Evolutionary conservation across 2,797 vertebrate genomes (phyloP).

Genomic region (Hylomyscus alleni): DNA sequence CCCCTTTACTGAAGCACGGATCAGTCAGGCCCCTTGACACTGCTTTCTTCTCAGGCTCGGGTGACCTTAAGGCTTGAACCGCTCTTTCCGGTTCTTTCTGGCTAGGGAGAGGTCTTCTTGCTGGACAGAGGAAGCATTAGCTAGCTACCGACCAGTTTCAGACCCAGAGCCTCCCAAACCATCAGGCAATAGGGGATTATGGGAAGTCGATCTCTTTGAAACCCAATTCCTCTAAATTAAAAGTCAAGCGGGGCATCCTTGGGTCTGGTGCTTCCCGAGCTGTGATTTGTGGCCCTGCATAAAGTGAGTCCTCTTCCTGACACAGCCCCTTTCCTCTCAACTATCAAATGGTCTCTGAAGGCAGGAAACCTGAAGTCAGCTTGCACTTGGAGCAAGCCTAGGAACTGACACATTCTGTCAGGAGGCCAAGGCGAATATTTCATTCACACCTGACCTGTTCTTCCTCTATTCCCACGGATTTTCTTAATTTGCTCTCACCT

Average conservation of each 20-base stretch:
- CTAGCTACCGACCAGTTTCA: constrained; percentile 61
- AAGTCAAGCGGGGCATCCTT: constrained; percentile 32
- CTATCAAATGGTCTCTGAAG: constrained; percentile 62
- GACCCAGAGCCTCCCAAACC: constrained; percentile 66
- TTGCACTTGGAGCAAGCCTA: constrained; percentile 49
- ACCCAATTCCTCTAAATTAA: constrained; percentile 72
- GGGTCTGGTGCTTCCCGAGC: constrained; percentile 29
- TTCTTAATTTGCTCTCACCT: constrained; percentile 74
- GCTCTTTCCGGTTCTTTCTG: constrained; percentile 62
- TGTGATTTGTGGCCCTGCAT: constrained; percentile 66
- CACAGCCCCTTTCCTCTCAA: constrained; percentile 67
- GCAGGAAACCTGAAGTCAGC: constrained; percentile 62
- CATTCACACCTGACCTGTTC: constrained; percentile 74
- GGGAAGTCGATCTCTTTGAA: constrained; percentile 65
- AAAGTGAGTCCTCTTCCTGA: constrained; percentile 57
- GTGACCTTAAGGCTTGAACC: background rate
- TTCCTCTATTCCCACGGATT: constrained; percentile 69
- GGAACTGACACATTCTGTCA: constrained; percentile 31
- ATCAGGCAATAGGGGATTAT: constrained; percentile 74
- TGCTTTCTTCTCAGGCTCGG: constrained; percentile 53
- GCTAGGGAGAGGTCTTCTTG: constrained; percentile 49
- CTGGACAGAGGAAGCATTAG: constrained; percentile 55
- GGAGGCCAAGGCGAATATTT: constrained; percentile 65
- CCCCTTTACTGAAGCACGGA: constrained; percentile 16
- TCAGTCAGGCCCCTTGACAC: background rate